phyloP scores from a whole-genome alignment of 2,888 invertebrate genomes.

The Acanthosepion pharaonis region DNA sequence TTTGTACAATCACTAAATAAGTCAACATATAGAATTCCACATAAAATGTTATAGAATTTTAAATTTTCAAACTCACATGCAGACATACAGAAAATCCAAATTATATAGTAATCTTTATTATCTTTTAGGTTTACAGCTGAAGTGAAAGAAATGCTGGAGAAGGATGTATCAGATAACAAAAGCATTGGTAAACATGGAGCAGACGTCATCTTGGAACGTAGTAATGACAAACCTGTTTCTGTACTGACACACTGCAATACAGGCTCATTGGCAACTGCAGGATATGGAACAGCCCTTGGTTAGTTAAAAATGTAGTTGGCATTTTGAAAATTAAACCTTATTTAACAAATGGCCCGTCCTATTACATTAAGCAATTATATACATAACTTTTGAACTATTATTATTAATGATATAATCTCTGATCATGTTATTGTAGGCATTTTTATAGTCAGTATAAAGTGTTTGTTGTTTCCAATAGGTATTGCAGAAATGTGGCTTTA shows the following conservation, averaged over 20 bases:
- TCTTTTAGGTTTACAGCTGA: constrained; percentile 82
- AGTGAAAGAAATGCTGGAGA: constrained; percentile 87
- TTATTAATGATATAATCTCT: too few species aligned
- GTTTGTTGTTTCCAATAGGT: neutral
- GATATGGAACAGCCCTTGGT: constrained; percentile 97
- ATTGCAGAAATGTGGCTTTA: neutral
- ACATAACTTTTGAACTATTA: too few species aligned
- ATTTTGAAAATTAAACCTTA: too few species aligned
- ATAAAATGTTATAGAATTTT: too few species aligned
- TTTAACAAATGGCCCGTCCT: too few species aligned
- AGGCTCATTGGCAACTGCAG: constrained; percentile 96
- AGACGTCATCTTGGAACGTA: constrained; percentile 80
- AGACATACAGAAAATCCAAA: neutral
- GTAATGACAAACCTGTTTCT: constrained; percentile 78
- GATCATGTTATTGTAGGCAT: too few species aligned
- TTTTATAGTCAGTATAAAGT: too few species aligned
- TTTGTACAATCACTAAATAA: too few species aligned
- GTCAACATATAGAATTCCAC: too few species aligned
- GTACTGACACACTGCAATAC: constrained; percentile 98
- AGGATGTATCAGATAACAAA: constrained; percentile 90
- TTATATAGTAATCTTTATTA: neutral
- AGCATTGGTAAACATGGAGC: constrained; percentile 90
- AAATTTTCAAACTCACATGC: neutral
- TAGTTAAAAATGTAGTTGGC: constrained; percentile 46
- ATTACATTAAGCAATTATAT: too few species aligned